These are phyloP conservation scores for Escarpia spicata DNA, from an alignment of 2,888 invertebrate species.

Conservation along the genomic window DNA sequence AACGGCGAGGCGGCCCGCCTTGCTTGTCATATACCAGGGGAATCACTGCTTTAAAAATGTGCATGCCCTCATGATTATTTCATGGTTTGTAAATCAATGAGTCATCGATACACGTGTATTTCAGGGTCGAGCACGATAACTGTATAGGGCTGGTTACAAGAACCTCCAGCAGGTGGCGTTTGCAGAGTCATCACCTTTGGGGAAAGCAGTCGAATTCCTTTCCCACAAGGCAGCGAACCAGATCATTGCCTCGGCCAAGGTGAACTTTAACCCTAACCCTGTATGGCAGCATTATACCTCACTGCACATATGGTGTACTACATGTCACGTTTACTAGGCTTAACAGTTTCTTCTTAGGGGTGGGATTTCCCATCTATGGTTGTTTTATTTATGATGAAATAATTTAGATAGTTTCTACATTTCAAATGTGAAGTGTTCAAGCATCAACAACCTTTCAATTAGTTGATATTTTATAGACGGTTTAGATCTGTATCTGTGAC, in stretches of 20 bases:
- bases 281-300: neutral
- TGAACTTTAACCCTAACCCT: neutral
- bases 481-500: no score
- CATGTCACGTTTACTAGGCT: neutral
- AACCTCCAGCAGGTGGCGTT: slow-evolving; percentile 80
- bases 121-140: slow-evolving; percentile 84
- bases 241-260: slow-evolving; percentile 88
- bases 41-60: neutral
- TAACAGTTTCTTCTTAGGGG: neutral
- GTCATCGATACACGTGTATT: neutral
- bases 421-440: no score
- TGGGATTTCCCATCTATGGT: no score
- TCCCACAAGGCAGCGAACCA: slow-evolving; percentile 79
- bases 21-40: no score
- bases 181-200: slow-evolving; percentile 74
- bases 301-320: neutral
- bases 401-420: no score
- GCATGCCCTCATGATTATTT: neutral
- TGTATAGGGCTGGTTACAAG: slow-evolving; percentile 84
- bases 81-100: neutral
- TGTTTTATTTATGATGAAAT: no score
- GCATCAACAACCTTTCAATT: no score
- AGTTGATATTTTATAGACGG: no score
- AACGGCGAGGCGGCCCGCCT: no score
- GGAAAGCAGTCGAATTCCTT: slow-evolving; percentile 76